Evolutionary conservation across 1,140 invertebrate genomes (phyloP).

Genomic region (Cydia amplana): DNA sequence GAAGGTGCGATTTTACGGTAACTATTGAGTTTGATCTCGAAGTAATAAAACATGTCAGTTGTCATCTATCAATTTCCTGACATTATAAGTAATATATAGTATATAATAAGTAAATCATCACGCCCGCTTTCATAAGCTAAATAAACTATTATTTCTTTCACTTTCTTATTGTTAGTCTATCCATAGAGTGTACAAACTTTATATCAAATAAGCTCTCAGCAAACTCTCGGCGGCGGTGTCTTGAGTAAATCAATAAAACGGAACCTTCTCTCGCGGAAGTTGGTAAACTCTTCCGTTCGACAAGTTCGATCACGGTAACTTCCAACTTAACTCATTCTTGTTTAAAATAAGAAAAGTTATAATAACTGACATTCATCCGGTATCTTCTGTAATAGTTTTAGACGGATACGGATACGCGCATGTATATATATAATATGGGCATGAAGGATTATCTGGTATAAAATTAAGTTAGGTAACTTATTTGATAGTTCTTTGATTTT

Average conservation of each 20-base stretch:
- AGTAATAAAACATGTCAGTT: too few relatives aligned
- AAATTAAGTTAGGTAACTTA: too few relatives aligned
- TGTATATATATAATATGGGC: too few relatives aligned
- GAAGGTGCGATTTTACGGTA: too few relatives aligned
- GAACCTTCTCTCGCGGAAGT: conserved; percentile 9
- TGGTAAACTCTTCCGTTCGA: conserved; percentile 23
- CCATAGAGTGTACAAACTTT: neutral
- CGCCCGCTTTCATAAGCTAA: neutral
- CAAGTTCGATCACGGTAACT: neutral
- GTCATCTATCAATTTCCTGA: too few relatives aligned
- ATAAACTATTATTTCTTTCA: conserved; percentile 4
- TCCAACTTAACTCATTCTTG: neutral
- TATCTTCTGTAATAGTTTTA: too few relatives aligned
- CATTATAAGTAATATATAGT: too few relatives aligned
- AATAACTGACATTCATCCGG: neutral
- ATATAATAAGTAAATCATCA: too few relatives aligned
- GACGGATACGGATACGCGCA: too few relatives aligned
- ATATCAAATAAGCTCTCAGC: conserved; percentile 24
- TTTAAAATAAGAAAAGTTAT: neutral
- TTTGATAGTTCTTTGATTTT: too few relatives aligned
- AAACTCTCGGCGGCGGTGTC: conserved; percentile 19
- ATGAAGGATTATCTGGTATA: too few relatives aligned
- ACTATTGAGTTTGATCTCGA: too few relatives aligned
- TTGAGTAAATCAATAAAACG: conserved; percentile 20
- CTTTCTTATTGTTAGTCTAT: conserved; percentile 4